Evolutionary conservation across 2,113 vertebrate species (phyloP), one percentile per base, ranked within the genome.

Genomic region (Microcebus jonahi): DNA sequence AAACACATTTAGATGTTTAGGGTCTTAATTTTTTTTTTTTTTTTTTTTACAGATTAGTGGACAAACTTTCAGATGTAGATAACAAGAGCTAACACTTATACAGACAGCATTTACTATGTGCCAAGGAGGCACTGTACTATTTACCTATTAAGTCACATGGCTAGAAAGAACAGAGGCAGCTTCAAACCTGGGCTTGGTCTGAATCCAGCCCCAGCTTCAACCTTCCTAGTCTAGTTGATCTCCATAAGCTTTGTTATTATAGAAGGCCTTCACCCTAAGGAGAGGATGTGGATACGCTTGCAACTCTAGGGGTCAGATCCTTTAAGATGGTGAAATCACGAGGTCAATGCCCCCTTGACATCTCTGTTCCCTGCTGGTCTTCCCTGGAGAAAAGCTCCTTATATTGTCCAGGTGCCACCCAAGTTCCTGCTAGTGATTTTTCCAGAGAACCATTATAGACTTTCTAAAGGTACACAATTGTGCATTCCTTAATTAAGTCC

Each of bases 401-500:
- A 48, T 50, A 36, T 31, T 14, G 34, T 84, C 75, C 2, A 10
- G 55, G 45, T 84, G 59, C 34, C 68, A 53, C 42, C 36, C 23
- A 94, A 85, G 14, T 86, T 97, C 63, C 73, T 91, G 25, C 14
- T 31, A 23, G 53, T 20, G 53, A 90, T 94, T 95, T 93, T 93
- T 76, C 70, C 84, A 65, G 79, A 94, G 77, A 93, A 88, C 45
- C 53, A 57, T 50, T 18, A 57, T 34, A 55, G 71, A 57, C 59
- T 95, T 96, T 92, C 91, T 71, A 82, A 95, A 95, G 91, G 93
- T 77, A 84, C 70, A 95, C 91, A 93, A 90, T 17, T 77, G 90
- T 84, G 80, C 76, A 75, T 92, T 96, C 84, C 92, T 98, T 97
- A 97, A 97, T 98, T 97, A 97, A 97, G 95, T 97, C 88, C 94